These are phyloP conservation scores for Pristionchus mayeri DNA, from an alignment of 2,888 invertebrate species.

Conservation along the genomic window DNA sequence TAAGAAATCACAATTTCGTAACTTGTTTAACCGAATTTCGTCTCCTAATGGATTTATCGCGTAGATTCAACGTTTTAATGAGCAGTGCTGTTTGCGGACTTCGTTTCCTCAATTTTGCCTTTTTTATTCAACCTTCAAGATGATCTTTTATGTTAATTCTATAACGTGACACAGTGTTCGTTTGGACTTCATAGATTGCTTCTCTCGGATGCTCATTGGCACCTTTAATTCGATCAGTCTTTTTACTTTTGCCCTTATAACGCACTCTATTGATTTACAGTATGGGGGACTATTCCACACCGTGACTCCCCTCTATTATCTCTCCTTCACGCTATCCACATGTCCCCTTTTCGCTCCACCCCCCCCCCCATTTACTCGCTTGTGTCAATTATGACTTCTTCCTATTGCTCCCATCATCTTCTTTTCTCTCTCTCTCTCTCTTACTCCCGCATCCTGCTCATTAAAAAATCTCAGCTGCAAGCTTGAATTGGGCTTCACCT, in stretches of 20 bases:
- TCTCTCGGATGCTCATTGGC: no score
- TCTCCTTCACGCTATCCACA: not conserved
- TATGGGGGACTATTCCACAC: not conserved
- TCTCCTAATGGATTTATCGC: no score
- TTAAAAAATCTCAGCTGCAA: no score
- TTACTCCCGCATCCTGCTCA: not conserved
- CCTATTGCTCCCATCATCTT: not conserved
- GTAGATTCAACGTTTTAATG: no score
- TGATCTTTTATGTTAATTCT: not conserved
- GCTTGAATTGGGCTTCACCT: not conserved
- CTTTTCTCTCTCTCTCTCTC: not conserved
- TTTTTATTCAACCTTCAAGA: not conserved
- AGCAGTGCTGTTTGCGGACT: no score
- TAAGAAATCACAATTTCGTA: not conserved
- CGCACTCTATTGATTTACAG: not conserved
- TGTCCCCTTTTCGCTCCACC: constrained; percentile 23
- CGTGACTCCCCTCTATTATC: not conserved
- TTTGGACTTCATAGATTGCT: no score
- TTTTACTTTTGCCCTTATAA: not conserved
- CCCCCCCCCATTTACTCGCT: constrained; percentile 21
- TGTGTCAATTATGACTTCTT: not conserved
- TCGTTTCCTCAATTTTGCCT: no score
- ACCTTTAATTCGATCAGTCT: not conserved
- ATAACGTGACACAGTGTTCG: no score
- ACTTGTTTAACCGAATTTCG: not conserved